These are phyloP conservation scores for Delphinapterus leucas DNA, from an alignment of 2,113 vertebrate genomes.

Conservation along the genomic window DNA sequence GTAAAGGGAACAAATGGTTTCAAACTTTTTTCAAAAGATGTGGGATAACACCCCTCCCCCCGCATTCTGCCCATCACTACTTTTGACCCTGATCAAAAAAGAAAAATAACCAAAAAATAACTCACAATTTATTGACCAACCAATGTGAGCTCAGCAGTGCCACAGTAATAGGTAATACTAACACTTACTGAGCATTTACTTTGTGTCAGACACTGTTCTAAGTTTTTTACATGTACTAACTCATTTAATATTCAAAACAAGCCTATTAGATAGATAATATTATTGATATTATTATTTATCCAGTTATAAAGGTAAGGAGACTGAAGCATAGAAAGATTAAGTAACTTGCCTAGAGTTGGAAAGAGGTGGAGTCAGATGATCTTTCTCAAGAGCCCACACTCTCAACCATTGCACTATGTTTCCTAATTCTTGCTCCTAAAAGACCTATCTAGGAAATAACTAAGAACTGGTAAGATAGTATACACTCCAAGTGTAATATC, in stretches of 20 bases:
- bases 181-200: background rate
- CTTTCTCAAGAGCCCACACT: background rate
- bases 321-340: background rate
- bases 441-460: constrained; percentile 3
- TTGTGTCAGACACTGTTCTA: background rate
- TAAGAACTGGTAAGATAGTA: background rate
- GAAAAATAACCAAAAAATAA: background rate
- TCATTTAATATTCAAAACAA: constrained; percentile 21
- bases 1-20: background rate
- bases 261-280: background rate
- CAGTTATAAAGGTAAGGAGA: background rate
- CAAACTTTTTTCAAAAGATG: constrained; percentile 1
- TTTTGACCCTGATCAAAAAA: background rate
- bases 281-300: background rate
- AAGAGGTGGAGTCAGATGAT: background rate
- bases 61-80: background rate
- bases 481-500: background rate
- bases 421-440: background rate
- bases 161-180: background rate
- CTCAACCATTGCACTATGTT: background rate
- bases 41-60: background rate
- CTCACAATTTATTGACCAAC: background rate
- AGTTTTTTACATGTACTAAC: background rate
- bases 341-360: background rate
- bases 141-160: background rate